Evolutionary conservation across 1,140 invertebrate species (phyloP), one percentile per base, ranked within the genome.

Genomic region (Pachypsylla venusta): DNA sequence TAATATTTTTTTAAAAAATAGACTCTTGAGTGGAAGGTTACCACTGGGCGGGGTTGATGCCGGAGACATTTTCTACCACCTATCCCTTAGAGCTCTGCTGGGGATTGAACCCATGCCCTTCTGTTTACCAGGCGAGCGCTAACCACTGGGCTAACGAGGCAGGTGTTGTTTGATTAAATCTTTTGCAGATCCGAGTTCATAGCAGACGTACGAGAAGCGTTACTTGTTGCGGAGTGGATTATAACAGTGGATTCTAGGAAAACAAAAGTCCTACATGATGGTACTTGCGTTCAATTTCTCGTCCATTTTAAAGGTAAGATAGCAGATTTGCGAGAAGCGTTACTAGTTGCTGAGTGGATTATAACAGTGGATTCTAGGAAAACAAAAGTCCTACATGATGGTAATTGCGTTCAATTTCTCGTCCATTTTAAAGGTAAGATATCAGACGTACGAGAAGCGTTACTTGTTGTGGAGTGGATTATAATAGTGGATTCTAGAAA

Each of bases 331-430:
- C n/a, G n/a, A n/a, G n/a, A n/a, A n/a, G n/a, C n/a, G n/a, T 80
- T 94, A 80, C 87, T 87, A 1, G 81, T 89, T 39, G 89, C 89
- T 0, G 83, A 88, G 66, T 94, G 90, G 91, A 87, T 92, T 78
- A 67, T 94, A 40, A 83, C 84, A 4, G 82, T 90, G 10, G 90
- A 94, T 72, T 81, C 79, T 28, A 76, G 89, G 13, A 81, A 84
- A 67, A 90, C 88, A 0, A 84, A 83, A 67, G 75, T 77, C 25
- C 74, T 93, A 48, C 81, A 90, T 63, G 77, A 80, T 62, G 84
- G 85, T 53, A 76, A 82, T 58, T 95, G 91, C 67, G 77, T 93
- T n/a, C 89, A 93, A 71, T 78, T 94, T 64, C 76, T 89, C 28
- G 74, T 94, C 59, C 87, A 93, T 70, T 93, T 94, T 67, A 87